These are phyloP conservation scores for Melangyna quadrimaculata DNA, from an alignment of 2,888 invertebrate species.

Conservation along the genomic window DNA sequence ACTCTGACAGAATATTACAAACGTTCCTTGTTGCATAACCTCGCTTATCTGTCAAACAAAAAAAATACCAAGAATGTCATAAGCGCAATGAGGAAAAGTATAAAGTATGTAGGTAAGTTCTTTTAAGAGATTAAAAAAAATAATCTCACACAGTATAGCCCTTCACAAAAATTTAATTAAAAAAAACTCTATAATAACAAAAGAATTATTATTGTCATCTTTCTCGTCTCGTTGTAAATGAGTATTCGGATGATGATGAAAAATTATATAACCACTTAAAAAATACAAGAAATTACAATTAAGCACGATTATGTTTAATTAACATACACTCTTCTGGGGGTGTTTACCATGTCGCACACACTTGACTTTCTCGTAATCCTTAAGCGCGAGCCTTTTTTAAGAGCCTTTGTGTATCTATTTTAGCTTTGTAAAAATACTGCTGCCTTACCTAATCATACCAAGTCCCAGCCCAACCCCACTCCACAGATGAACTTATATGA, in stretches of 20 bases:
- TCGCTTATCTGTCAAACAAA: not conserved
- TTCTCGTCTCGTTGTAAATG: constrained; percentile 48
- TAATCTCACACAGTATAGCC: not conserved
- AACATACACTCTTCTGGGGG: constrained; percentile 52
- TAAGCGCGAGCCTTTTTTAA: constrained; percentile 22
- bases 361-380: constrained; percentile 23
- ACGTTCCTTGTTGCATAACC: not conserved
- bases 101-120: not conserved
- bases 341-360: constrained; percentile 47
- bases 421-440: constrained; percentile 7
- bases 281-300: constrained; percentile 68
- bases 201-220: constrained; percentile 35
- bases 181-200: constrained; percentile 63
- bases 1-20: not conserved
- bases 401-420: constrained; percentile 24
- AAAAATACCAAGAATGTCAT: not conserved
- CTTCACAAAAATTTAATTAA: constrained; percentile 57
- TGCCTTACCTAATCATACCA: not conserved
- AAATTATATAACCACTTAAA: constrained; percentile 55
- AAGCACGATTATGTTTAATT: constrained; percentile 68
- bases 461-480: not conserved
- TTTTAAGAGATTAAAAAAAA: not conserved
- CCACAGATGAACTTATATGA: not conserved
- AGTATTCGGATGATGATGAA: constrained; percentile 50
- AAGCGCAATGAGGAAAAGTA: not conserved